These are phyloP conservation scores for Agonopterix alstromeriana DNA, from an alignment of 2,888 invertebrate species.

Conservation along the genomic window DNA sequence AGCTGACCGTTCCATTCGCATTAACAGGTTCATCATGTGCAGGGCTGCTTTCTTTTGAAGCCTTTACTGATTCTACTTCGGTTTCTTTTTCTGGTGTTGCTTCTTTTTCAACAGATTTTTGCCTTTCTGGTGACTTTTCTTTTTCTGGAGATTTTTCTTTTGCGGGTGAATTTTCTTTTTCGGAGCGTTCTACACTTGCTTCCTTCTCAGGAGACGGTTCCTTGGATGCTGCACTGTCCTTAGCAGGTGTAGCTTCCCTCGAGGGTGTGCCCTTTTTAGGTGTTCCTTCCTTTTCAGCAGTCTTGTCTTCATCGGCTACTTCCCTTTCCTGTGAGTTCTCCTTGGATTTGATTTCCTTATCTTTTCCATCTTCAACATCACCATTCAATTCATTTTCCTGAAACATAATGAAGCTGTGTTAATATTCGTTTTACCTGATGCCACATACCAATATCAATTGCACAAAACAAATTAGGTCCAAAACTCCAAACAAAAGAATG, in stretches of 20 bases:
- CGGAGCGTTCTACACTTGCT: slow-evolving; percentile 9
- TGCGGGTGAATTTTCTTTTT: slow-evolving; percentile 15
- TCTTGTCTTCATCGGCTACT: slow-evolving; percentile 2
- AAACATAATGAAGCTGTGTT: slow-evolving; percentile 13
- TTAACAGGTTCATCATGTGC: slow-evolving; percentile 44
- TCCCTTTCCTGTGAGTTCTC: slow-evolving; percentile 47
- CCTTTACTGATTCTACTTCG: slow-evolving; percentile 31
- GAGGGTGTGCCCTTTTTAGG: slow-evolving; percentile 7
- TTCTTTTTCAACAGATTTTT: slow-evolving; percentile 43
- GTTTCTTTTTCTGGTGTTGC: slow-evolving; percentile 27
- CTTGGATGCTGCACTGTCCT: slow-evolving; percentile 27
- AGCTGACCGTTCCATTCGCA: slow-evolving; percentile 60
- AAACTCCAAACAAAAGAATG: no score
- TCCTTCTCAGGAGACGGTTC: slow-evolving; percentile 20
- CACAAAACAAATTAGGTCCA: no score
- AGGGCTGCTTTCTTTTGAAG: slow-evolving; percentile 48
- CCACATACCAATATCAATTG: no score
- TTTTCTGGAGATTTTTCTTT: slow-evolving; percentile 30
- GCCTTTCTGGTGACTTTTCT: slow-evolving; percentile 32
- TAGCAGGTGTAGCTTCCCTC: slow-evolving; percentile 16
- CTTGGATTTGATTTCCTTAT: slow-evolving; percentile 36
- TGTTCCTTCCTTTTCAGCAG: slow-evolving; percentile 21
- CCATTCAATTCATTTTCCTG: slow-evolving; percentile 54
- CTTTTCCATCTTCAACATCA: slow-evolving; percentile 36
- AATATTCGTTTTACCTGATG: no score